Evolutionary conservation across 1,140 invertebrate genomes (phyloP).

Genomic region (Drosophila baimaii): DNA sequence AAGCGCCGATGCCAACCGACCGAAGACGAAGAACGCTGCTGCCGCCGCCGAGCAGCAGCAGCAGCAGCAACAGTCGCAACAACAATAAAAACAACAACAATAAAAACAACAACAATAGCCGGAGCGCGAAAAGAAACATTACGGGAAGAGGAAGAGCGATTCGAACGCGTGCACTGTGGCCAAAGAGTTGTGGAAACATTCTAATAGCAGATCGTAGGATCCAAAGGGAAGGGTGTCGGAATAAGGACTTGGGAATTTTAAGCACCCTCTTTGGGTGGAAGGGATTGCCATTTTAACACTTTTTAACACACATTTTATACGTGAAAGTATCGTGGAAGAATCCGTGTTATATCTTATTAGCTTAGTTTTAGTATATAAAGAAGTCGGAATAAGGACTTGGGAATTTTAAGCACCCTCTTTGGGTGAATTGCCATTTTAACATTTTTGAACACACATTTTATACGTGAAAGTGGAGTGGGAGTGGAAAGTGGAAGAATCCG

Average conservation of each 20-base stretch:
- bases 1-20: slow-evolving; percentile 21
- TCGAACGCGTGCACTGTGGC: slow-evolving; percentile 25
- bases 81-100: slow-evolving; percentile 38
- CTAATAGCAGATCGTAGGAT: background rate
- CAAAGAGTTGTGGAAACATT: slow-evolving; percentile 11
- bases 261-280: no score
- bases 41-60: slow-evolving; percentile 12
- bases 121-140: slow-evolving; percentile 30
- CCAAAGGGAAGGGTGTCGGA: background rate
- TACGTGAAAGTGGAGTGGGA: no score
- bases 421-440: no score
- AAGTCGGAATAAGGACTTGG: background rate
- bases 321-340: no score
- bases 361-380: no score
- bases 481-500: no score
- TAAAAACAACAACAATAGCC: background rate
- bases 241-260: background rate
- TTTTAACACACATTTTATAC: no score
- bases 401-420: background rate
- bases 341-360: no score
- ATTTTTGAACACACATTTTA: no score
- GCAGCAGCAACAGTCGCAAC: slow-evolving; percentile 17
- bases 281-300: no score
- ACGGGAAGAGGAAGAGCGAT: slow-evolving; percentile 16
- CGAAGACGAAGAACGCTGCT: slow-evolving; percentile 6